Base-by-base conservation (phyloP, 2,113 vertebrate species). In the Pithys albifrons region DNA sequence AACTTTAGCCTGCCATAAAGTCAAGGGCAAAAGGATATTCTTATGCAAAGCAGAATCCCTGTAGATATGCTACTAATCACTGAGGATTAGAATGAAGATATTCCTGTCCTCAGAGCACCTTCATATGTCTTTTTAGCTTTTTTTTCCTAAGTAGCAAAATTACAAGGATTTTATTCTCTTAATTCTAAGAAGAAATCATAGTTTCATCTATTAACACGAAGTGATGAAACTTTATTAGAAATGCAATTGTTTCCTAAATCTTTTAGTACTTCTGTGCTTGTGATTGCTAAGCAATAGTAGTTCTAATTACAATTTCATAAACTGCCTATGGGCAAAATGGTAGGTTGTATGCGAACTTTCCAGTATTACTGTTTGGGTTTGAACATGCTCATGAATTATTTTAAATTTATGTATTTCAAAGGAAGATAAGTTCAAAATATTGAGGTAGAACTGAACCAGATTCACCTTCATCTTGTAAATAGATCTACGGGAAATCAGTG, bases 1-100 rank as follows among this genome's bases (percentile, higher is more conserved):
- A 96, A 95, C 80, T 97, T 96, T 81, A 95, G 74, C 51, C 86
- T 96, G 95, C 65, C 39, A 94, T 93, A 96, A 97, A 97, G 91
- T 96, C 89, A 97, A 97, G 88, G 87, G 51, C 77, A 97, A 95
- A 96, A 96, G 73, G 43, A 96, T 92, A 93, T 83, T 94, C 69
- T 95, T 89, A 95, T 80, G 74, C 72, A 97, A 96, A 97, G 87
- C 70, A 93, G 61, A 94, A 95, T 93, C 87, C 65, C 27, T 92
- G 82, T 82, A 97, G 71, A 82, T 94, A 74, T 2, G 25, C 80
- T 64, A 80, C 90, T 94, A 97, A 97, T 96, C 87, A 81, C 86
- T 55, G 33, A 89, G 66, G 80, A 97, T 96, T 97, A 97, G 91
- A 93, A 88, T 70, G 78, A 95, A 59, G 85, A 49, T 91, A 86